Percentiles rank a stretch among this genome's conserved stretches.
Evolutionary conservation across 2,113 vertebrate species (phyloP).

Genomic region (Psilopogon haemacephalus): DNA sequence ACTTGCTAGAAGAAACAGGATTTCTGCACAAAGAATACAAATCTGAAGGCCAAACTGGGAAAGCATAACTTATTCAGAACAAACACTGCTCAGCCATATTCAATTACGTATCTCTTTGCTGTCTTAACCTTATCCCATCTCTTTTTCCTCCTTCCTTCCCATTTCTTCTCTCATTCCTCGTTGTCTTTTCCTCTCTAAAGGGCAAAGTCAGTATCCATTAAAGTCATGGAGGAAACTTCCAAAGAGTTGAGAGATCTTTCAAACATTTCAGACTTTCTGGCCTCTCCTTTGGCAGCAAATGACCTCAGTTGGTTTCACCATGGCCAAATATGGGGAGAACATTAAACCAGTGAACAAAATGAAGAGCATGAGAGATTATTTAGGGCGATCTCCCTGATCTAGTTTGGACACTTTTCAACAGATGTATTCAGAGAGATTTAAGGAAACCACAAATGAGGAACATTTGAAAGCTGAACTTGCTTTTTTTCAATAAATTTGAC

Average conservation of each 20-base stretch:
- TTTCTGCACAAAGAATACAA: constrained; percentile 11
- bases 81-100: background rate
- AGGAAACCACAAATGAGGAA: background rate
- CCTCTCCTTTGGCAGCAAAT: background rate
- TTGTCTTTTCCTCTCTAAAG: background rate
- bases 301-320: background rate
- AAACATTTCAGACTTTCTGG: background rate
- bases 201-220: background rate
- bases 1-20: background rate
- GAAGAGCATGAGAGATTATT: background rate
- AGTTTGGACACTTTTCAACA: background rate
- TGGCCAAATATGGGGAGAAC: background rate
- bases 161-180: background rate
- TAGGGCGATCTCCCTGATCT: background rate
- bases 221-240: background rate
- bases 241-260: background rate
- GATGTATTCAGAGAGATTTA: background rate
- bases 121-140: background rate
- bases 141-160: background rate
- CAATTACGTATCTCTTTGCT: background rate
- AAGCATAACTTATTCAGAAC: background rate
- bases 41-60: background rate
- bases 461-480: background rate
- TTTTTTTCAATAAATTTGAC: background rate
- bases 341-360: background rate